A percentile compares a stretch with the other conserved stretches of the same genome.
These are phyloP conservation scores for Nasalis larvatus DNA, from an alignment of 2,113 vertebrate genomes.

Conservation along the genomic window DNA sequence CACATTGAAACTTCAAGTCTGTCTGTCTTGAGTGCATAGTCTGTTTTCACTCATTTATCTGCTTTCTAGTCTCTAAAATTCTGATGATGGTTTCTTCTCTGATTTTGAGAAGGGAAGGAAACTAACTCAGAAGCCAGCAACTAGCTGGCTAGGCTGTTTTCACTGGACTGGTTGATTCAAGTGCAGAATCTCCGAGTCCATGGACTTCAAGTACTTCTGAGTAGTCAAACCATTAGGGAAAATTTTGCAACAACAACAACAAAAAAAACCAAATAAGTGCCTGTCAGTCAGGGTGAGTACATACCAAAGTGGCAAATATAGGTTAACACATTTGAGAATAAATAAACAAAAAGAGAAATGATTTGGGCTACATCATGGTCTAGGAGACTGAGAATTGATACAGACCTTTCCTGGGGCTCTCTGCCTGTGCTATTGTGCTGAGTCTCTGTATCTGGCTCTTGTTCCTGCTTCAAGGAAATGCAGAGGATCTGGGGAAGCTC, in stretches of 20 bases:
- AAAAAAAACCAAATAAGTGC: background rate
- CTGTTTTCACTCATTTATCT: background rate
- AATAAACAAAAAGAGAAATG: background rate
- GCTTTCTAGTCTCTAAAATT: background rate
- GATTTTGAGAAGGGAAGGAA: background rate
- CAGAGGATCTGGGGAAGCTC: background rate
- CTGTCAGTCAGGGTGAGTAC: background rate
- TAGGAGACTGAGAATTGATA: background rate
- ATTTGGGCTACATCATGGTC: background rate
- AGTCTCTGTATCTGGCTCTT: background rate
- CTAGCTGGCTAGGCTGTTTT: background rate
- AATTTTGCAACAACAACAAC: background rate
- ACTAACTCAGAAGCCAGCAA: background rate
- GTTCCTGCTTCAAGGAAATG: background rate
- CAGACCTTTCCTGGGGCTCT: background rate
- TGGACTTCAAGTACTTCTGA: background rate
- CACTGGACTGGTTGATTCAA: background rate
- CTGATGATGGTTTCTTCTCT: conserved; percentile 19
- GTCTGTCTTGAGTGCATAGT: background rate
- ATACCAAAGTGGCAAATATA: background rate
- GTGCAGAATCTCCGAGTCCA: background rate
- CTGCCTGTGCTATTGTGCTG: background rate
- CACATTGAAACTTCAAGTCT: background rate
- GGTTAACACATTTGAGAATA: background rate
- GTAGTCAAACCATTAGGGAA: conserved; percentile 7